phyloP scores from a whole-genome alignment of 2,113 vertebrate genomes.

The Podarcis cretensis region DNA sequence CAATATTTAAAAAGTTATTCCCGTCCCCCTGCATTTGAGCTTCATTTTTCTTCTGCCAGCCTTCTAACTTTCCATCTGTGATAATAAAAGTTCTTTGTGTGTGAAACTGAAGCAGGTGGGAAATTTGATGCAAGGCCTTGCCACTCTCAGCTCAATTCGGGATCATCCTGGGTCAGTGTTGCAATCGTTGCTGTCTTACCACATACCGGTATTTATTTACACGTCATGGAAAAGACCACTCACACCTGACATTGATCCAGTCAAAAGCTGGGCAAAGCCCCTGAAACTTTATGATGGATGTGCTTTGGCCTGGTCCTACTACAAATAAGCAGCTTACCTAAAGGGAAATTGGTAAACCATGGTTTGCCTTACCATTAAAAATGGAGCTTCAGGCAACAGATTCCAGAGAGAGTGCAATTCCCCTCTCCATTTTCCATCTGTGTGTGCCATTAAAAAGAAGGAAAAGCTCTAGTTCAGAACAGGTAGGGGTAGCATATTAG shows the following conservation, averaged over 20 bases:
- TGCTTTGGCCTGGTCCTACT: background rate
- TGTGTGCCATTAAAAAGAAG: background rate
- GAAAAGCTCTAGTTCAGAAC: background rate
- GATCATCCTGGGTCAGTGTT: background rate
- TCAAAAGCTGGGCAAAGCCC: background rate
- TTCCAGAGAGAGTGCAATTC: background rate
- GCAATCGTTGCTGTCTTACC: background rate
- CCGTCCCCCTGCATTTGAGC: background rate
- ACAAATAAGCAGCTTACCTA: background rate
- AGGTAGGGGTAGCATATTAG: background rate
- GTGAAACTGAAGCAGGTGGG: background rate
- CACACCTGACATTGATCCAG: background rate
- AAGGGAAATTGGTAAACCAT: background rate
- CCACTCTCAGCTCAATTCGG: background rate
- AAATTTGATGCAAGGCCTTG: background rate
- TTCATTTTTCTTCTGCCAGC: background rate
- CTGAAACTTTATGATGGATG: background rate
- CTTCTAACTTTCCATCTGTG: background rate
- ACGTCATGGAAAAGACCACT: background rate
- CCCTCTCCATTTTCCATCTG: background rate
- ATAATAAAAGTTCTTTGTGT: background rate
- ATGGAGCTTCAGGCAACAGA: background rate
- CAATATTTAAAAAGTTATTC: background rate
- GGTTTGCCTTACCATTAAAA: background rate
- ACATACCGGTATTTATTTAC: background rate